Evolutionary conservation across 1,140 invertebrate genomes (phyloP), one percentile per base, ranked within the genome.

Genomic region (Drosophila subpulchrella): DNA sequence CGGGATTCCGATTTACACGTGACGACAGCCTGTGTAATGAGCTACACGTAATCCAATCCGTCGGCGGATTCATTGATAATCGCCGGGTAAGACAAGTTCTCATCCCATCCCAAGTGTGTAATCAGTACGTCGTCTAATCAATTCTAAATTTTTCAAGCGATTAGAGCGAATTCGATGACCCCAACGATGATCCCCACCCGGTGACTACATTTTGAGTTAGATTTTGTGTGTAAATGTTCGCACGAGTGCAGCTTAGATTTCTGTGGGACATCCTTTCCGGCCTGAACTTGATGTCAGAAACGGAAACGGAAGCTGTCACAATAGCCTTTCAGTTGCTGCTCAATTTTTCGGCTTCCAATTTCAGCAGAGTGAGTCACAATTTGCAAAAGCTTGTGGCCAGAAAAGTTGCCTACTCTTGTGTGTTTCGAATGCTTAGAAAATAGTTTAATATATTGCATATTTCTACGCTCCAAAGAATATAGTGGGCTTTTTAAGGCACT

Each of bases 81-180:
- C 20, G 27, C 10, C 15, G 27, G 27, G n/a, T 0, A 10, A 20
- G 47, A 47, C 65, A 56, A 38, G 51, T 11, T 2, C n/a, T 20
- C n/a, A 24, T 50, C 12, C 11, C 11, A 27, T 34, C 12, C 15
- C 55, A 34, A 44, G 44, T 65, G 34, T 39, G 30, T 61, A 61
- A 61, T 61, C 47, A 61, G 62, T 38, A 53, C n/a, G 58, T n/a
- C 30, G 66, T 15, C 54, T 65, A 63, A 78, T 78, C 75, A 71
- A 63, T 38, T 61, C n/a, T 60, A 11, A 10, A 62, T 32, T 41
- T 55, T 59, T 62, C 55, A 75, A 74, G 24, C 20, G 63, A 65
- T 51, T 41, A 6, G 17, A 50, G 10, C 11, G 5, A 61, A 17
- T 57, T 12, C 39, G 58, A 48, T 70, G 74, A 68, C 44, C 61